phyloP scores from a whole-genome alignment of 1,140 invertebrate species.

The Drosophila nikananu region DNA sequence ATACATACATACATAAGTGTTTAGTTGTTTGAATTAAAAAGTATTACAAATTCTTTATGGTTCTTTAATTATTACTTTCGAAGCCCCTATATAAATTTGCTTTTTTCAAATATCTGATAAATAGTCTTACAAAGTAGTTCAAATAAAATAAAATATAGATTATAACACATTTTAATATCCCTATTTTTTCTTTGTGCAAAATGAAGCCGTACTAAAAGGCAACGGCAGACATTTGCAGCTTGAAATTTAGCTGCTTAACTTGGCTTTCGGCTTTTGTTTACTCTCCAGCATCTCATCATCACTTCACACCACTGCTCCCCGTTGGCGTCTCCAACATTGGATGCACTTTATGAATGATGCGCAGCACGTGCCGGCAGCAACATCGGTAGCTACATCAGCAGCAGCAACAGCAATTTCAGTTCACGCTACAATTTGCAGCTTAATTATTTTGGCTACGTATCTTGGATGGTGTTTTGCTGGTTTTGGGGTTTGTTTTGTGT shows the following conservation, averaged over 20 bases:
- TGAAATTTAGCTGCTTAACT: slow-evolving; percentile 14
- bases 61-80: no score
- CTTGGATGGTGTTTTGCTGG: slow-evolving; percentile 12
- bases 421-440: slow-evolving; percentile 70
- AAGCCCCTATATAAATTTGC: no score
- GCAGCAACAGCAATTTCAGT: slow-evolving; percentile 36
- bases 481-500: slow-evolving; percentile 23
- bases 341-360: slow-evolving; percentile 73
- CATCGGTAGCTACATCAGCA: slow-evolving; percentile 28
- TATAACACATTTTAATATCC: not conserved
- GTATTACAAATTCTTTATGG: no score
- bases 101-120: not conserved
- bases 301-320: slow-evolving; percentile 22
- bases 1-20: no score
- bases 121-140: not conserved
- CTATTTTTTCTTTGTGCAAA: not conserved
- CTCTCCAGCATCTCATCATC: slow-evolving; percentile 54
- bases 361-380: slow-evolving; percentile 62
- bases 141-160: not conserved
- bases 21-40: no score
- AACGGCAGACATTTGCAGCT: not conserved
- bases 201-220: not conserved
- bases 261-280: slow-evolving; percentile 44
- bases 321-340: not conserved
- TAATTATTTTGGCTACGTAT: slow-evolving; percentile 55